phyloP scores from a whole-genome alignment of 1,140 invertebrate genomes.

The Nautilus pompilius region DNA sequence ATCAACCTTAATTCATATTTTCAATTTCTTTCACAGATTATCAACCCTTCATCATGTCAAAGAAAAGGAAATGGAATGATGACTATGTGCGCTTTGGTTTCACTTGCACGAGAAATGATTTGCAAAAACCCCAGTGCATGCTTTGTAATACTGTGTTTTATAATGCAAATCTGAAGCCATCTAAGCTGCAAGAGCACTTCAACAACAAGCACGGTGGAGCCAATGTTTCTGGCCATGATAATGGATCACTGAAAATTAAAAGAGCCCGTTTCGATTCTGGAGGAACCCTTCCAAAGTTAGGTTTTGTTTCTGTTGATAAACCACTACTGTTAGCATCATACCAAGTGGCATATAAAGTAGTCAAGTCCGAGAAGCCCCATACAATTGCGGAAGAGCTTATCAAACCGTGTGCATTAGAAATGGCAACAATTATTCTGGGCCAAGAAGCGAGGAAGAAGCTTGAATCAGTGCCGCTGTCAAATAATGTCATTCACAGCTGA shows the following conservation, averaged over 20 bases:
- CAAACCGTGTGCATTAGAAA: slow-evolving; percentile 6
- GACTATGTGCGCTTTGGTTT: neutral
- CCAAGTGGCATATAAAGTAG: neutral
- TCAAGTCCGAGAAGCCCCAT: neutral
- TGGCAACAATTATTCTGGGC: slow-evolving; percentile 1
- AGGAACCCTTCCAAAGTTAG: slow-evolving; percentile 1
- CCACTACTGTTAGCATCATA: neutral
- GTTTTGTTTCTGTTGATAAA: neutral
- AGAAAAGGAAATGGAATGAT: neutral
- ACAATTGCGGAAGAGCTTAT: slow-evolving; percentile 5
- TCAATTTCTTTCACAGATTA: too few relatives aligned
- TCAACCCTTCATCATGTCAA: neutral
- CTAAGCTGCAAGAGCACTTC: neutral
- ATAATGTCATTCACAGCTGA: neutral
- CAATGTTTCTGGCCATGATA: neutral
- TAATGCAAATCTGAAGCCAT: neutral
- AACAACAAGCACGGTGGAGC: neutral
- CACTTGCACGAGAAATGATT: neutral
- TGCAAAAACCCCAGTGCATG: neutral
- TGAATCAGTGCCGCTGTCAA: neutral
- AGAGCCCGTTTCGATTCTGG: slow-evolving; percentile 1
- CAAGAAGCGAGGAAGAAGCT: neutral
- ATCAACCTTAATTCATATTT: too few relatives aligned
- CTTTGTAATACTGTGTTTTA: neutral
- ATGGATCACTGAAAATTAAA: neutral